Evolutionary conservation across 2,888 invertebrate species (phyloP), one percentile per base, ranked within the genome.

Genomic region (Zonitis immaculata): DNA sequence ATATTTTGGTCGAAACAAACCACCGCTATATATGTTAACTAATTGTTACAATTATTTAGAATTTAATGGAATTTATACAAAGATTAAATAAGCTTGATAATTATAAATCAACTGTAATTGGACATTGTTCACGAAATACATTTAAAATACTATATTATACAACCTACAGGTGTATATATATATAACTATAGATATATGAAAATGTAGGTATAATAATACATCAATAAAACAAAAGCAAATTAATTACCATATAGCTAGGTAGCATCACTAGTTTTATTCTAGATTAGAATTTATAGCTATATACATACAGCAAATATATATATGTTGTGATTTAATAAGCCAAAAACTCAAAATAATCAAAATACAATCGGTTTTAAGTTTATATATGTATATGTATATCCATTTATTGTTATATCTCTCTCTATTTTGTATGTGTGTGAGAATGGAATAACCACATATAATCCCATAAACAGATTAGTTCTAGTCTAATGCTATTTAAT

Each of bases 31-130:
- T 39, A 39, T 39, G 39, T 11, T 39, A 39, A 20, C 18, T 39
- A 39, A 39, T 39, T 39, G 39, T 39, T 20, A 20, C 39, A 39
- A 39, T 39, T 20, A 39, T 39, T 18, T 20, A 18, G 5, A 39
- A 47, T 52, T 49, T 53, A 48, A 39, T 45, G 47, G 45, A 54
- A 54, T 50, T 47, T 47, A 47, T 51, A 30, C 44, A 49, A 32
- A 39, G 26, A 51, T 54, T 47, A 43, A 43, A 49, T 50, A 54
- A 54, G 50, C 39, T 54, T 32, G 45, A 45, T 49, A 28, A 30
- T 43, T 22, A 54, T 54, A 54, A 54, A 54, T 54, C 54, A 54
- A 43, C 43, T 54, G 42, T 54, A 54, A 54, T 54, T 54, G 54
- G 48, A 48, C 44, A 54, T 44, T 54, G 54, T 54, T 54, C 48